Base-by-base conservation (phyloP, 2,113 vertebrate species). In the Martes martes region DNA sequence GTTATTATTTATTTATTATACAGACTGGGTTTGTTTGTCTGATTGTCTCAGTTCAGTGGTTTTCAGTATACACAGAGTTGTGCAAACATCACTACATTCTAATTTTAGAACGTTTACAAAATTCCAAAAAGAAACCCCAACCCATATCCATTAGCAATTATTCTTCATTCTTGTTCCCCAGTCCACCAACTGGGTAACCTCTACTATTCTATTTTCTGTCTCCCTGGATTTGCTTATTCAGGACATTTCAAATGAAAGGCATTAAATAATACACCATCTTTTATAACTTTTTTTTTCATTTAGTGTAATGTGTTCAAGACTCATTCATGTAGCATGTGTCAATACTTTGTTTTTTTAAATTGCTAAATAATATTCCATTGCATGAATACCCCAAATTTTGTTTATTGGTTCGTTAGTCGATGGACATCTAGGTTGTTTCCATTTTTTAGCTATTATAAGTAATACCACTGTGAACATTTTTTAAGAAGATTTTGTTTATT, bases 71-170 rank as follows among this genome's bases (percentile, higher is more conserved):
- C 21, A 61, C 18, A 55, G 33, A 81, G 19, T 74, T 36, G 26
- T 88, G 42, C 18, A 73, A 23, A 24, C 8, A 31, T 61, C 59
- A 13, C 23, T 7, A 71, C 11, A 33, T 26, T 82, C 42, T 91
- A 91, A 87, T 94, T 88, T 94, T 91, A 89, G 33, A 81, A 84
- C 18, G 80, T 67, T 89, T 52, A 88, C 9, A 81, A 94, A 69
- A 79, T 13, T 31, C 36, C 2, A 19, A 18, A 79, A 86, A 79
- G 61, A 96, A 83, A 84, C 31, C 63, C 28, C 42, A 89, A 69
- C 9, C 14, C 36, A 39, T 69, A 47, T 39, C 15, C 1, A 76
- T 81, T 79, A 89, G 16, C 52, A 52, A 47, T 85, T 18, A 59
- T 45, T 89, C 50, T 63, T 74, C 57, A 79, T 52, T 74, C 4